Evolutionary conservation across 1,140 invertebrate species (phyloP), one percentile per base, ranked within the genome.

Genomic region (Patella vulgata): DNA sequence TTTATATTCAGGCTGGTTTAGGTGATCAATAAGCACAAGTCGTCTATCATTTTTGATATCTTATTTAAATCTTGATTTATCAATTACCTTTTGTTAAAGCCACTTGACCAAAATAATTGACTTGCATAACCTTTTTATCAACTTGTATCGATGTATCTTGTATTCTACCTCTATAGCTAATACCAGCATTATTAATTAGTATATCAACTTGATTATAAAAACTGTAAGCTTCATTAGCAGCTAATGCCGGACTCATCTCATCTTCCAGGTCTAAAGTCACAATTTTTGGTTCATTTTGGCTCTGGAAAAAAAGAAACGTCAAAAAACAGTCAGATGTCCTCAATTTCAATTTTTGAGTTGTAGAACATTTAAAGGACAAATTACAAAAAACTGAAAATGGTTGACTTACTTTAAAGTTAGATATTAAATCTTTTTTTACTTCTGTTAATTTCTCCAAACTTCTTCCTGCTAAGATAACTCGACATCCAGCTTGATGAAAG

Each of bases 81-180:
- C n/a, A 14, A 27, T 77, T 86, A 96, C 94, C 93, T 91, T 96
- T 97, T 3, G 94, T 94, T 8, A 98, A 82, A 43, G 91, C 92
- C 59, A 97, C 88, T 71, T 94, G 89, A 28, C 94, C 95, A 87
- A 98, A 96, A 85, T 96, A 98, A 86, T 98, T 98, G 2, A 96
- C 89, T 28, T 89, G 82, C 96, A 98, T 98, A 19, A 98, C 87
- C 88, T 91, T 90, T 48, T 91, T 87, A 84, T 96, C 91, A 30
- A 98, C 93, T 78, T 93, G 90, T n/a, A 95, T 77, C 42, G 89
- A 85, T 3, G 95, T 97, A 46, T 91, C 86, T 21, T 89, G 63
- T 54, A 92, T 89, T 70, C 88, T 87, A 8, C 94, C 94, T 75
- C 96, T 85, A 68, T 91, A 90, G 47, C 92, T 93, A 51, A 96